Base-by-base conservation (phyloP, 2,113 vertebrate species). In the Microtus montanus region DNA sequence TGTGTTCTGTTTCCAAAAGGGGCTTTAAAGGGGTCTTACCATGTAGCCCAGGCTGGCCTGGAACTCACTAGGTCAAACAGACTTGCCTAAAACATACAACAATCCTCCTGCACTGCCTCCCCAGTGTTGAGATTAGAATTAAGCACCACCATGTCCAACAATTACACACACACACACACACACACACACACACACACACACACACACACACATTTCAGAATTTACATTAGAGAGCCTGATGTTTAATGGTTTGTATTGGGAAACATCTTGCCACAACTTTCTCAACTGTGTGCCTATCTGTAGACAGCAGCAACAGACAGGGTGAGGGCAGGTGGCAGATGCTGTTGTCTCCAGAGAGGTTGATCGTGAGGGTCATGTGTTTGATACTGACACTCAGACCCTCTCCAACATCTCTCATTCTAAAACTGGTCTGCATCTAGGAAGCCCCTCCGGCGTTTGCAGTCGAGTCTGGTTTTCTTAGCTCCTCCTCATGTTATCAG, bases 301-400 rank as follows among this genome's bases (percentile, higher is more conserved):
- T 28, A 13, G 73, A 49, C 19, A 38, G 87, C 61, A 74, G 49
- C 9, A 66, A 94, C 54, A 66, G 47, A 80, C 1, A 61, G 47
- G 22, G 10, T 28, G 13, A 44, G 5, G 7, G 44, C n/a, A 47
- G 7, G 38, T 22, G 24, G 61, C 64, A 74, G 47, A 71, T 6
- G 28, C 3, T 12, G 11, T 6, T 52, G 20, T 68, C 20, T 44
- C 47, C 1, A 7, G 35, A 79, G 41, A 73, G 38, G 9, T 26
- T 66, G 73, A 30, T 10, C 17, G 5, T 1, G 1, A 6, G 5
- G 28, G 2, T 3, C 28, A 54, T 8, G 30, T 68, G 24, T 71
- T 82, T 35, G 24, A 44, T 0, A 4, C 0, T n/a, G 54, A 75
- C 54, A 49, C 12, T 9, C 4, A 2, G 20, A 89, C 24, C 19